Evolutionary conservation across 2,797 vertebrate genomes (phyloP).

Genomic region (Danio aesculapii): DNA sequence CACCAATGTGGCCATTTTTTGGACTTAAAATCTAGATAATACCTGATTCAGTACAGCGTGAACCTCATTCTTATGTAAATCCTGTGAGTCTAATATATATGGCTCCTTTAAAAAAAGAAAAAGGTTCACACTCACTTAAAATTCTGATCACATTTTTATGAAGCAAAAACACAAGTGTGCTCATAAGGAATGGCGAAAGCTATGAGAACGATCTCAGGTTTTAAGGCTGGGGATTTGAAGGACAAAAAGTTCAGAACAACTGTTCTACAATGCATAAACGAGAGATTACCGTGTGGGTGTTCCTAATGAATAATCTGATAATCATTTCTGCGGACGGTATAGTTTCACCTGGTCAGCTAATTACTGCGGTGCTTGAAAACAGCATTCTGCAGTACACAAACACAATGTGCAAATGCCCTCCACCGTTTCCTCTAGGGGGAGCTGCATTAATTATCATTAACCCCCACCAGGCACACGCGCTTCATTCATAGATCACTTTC

Average conservation of each 20-base stretch:
- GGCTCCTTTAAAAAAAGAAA: too few species aligned
- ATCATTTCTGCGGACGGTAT: neutral
- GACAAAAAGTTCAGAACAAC: neutral
- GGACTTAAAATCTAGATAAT: too few species aligned
- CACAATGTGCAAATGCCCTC: slow-evolving; percentile 27
- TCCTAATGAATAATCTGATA: neutral
- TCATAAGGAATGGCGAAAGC: neutral
- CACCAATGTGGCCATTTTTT: too few species aligned
- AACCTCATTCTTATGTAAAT: too few species aligned
- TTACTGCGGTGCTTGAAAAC: slow-evolving; percentile 64
- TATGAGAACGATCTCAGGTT: neutral
- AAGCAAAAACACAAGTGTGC: too few species aligned
- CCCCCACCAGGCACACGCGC: neutral
- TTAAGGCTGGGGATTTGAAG: neutral
- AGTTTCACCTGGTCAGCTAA: neutral
- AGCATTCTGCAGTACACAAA: slow-evolving; percentile 18
- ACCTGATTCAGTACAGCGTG: too few species aligned
- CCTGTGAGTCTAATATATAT: too few species aligned
- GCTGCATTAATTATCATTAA: slow-evolving; percentile 44
- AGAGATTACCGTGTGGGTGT: neutral
- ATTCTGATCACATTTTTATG: too few species aligned
- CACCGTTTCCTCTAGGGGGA: slow-evolving; percentile 43
- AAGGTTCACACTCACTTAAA: too few species aligned
- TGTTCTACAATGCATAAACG: neutral
- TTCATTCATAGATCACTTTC: slow-evolving; percentile 40